phyloP scores from a whole-genome alignment of 2,888 invertebrate genomes.

The Napeogenes sylphis region DNA sequence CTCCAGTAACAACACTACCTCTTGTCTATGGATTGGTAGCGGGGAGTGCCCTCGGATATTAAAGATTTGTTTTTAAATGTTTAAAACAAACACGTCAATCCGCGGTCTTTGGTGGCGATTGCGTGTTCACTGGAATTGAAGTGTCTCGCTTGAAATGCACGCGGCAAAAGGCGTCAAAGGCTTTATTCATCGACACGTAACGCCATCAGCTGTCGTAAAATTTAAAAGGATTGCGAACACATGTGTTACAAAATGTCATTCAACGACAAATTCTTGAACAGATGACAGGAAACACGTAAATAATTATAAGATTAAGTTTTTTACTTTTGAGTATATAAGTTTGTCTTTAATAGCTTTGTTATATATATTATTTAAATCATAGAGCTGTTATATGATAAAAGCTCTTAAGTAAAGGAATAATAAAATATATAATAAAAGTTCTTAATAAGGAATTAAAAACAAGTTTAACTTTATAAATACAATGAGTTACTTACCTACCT shows the following conservation, averaged over 20 bases:
- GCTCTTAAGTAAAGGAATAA: no score
- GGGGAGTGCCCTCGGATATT: not conserved
- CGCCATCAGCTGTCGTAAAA: constrained; percentile 47
- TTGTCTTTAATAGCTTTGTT: no score
- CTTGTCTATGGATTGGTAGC: no score
- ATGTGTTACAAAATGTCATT: constrained; percentile 17
- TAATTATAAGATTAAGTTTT: no score
- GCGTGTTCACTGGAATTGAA: constrained; percentile 63
- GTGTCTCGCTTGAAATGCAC: constrained; percentile 58
- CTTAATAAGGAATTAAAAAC: no score
- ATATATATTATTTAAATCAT: no score
- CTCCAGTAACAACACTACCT: no score
- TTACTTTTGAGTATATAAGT: no score
- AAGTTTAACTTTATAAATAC: no score
- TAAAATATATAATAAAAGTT: no score
- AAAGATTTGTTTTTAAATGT: not conserved
- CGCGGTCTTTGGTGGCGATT: constrained; percentile 38
- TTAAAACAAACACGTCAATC: constrained; percentile 22
- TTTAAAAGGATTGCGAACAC: constrained; percentile 43
- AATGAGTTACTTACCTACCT: no score
- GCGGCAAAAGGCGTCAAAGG: constrained; percentile 70
- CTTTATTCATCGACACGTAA: constrained; percentile 67
- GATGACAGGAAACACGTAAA: constrained; percentile 12
- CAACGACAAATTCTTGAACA: constrained; percentile 7
- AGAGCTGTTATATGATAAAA: no score